Percentiles rank a stretch among this genome's conserved stretches.
Conservation (phyloP, 2,888 invertebrate genomes). For the Sicus ferrugineus region DNA sequence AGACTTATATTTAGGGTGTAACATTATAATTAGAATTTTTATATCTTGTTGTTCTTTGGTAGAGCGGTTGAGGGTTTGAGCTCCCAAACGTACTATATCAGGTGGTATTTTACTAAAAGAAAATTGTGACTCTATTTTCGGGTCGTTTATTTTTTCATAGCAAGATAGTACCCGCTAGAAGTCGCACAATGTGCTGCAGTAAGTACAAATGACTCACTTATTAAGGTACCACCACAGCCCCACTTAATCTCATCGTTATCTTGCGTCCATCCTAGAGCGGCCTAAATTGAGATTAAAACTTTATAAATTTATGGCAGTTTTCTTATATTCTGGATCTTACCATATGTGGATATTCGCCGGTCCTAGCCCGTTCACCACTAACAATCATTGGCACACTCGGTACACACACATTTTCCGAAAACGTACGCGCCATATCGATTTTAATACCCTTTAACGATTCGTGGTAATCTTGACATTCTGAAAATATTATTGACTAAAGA, state of each 20-base stretch:
- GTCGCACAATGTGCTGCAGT: slow-evolving; percentile 58
- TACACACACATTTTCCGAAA: slow-evolving; percentile 56
- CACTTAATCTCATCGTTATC: slow-evolving; percentile 51
- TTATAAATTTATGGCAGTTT: background rate
- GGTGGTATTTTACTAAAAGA: slow-evolving; percentile 63
- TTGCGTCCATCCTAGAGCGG: slow-evolving; percentile 61
- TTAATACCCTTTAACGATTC: slow-evolving; percentile 52
- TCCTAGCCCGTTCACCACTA: slow-evolving; percentile 66
- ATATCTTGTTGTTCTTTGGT: slow-evolving; percentile 63
- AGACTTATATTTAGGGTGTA: slow-evolving; percentile 67
- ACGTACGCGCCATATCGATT: slow-evolving; percentile 44
- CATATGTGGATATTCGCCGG: slow-evolving; percentile 70
- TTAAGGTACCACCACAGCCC: slow-evolving; percentile 59
- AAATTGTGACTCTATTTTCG: background rate
- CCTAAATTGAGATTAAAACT: slow-evolving; percentile 39
- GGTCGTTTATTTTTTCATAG: background rate
- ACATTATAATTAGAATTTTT: slow-evolving; percentile 61
- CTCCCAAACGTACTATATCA: slow-evolving; percentile 66
- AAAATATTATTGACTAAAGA: slow-evolving; percentile 6
- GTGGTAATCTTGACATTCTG: slow-evolving; percentile 68
- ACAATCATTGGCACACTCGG: slow-evolving; percentile 67
- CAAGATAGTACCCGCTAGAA: slow-evolving; percentile 49
- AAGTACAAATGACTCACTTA: slow-evolving; percentile 51
- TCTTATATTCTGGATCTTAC: slow-evolving; percentile 54
- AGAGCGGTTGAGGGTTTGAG: slow-evolving; percentile 64